Percentiles rank a stretch among this genome's conserved stretches.
phyloP scores from a whole-genome alignment of 2,113 vertebrate genomes.

The Gila orcuttii region DNA sequence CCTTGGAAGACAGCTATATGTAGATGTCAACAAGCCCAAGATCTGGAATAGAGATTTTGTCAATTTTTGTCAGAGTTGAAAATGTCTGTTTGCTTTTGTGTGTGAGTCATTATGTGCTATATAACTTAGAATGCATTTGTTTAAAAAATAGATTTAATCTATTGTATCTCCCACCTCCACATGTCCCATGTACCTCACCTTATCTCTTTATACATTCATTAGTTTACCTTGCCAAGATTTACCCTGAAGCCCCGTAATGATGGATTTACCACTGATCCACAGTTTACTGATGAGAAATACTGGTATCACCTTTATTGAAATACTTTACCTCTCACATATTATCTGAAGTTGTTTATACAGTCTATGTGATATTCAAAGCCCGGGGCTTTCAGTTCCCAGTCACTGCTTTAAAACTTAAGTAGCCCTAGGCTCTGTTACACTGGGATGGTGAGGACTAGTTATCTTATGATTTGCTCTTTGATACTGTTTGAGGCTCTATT shows the following conservation, averaged over 20 bases:
- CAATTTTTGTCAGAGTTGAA: not conserved
- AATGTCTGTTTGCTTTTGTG: not conserved
- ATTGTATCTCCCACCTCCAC: slow-evolving; percentile 8
- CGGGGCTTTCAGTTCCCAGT: not conserved
- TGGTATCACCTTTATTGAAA: slow-evolving; percentile 40
- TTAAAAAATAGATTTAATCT: slow-evolving; percentile 13
- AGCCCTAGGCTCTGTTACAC: slow-evolving; percentile 12
- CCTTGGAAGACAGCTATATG: not conserved
- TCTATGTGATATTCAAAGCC: slow-evolving; percentile 10
- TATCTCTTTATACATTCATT: slow-evolving; percentile 51
- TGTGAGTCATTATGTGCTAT: not conserved
- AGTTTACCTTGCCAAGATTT: slow-evolving; percentile 40
- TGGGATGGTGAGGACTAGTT: slow-evolving; percentile 17
- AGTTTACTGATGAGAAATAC: slow-evolving; percentile 4
- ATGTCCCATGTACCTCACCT: slow-evolving; percentile 20
- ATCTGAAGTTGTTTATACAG: slow-evolving; percentile 30
- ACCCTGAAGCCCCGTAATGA: slow-evolving; percentile 31
- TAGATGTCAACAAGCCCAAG: not conserved
- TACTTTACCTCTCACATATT: slow-evolving; percentile 31
- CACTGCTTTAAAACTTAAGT: slow-evolving; percentile 3
- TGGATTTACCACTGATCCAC: slow-evolving; percentile 36
- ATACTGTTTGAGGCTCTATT: slow-evolving; percentile 30
- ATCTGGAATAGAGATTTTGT: not conserved
- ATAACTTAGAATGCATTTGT: not conserved
- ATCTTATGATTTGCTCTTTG: not conserved